phyloP scores from a whole-genome alignment of 2,888 invertebrate genomes.

The Drosophila barbarae region DNA sequence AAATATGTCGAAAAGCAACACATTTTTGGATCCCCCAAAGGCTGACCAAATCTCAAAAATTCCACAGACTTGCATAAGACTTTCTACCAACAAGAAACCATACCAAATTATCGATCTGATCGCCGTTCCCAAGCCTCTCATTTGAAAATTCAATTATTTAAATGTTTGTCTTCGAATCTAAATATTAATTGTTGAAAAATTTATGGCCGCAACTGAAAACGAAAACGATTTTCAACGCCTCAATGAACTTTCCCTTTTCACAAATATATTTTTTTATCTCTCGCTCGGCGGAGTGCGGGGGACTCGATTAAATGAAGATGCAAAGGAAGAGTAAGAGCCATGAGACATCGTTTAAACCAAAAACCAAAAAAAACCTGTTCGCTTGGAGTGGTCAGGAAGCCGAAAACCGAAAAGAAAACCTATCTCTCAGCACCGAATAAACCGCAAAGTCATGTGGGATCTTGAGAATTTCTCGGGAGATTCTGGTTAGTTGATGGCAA shows the following conservation, averaged over 20 bases:
- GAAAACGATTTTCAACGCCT: constrained; percentile 49
- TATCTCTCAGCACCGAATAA: not conserved
- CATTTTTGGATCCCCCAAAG: not conserved
- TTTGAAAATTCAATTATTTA: constrained; percentile 64
- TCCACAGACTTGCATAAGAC: constrained; percentile 45
- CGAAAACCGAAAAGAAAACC: constrained; percentile 29
- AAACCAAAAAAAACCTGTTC: constrained; percentile 62
- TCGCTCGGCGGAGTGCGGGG: constrained; percentile 13
- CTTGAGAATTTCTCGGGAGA: constrained; percentile 16
- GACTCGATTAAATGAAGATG: constrained; percentile 65
- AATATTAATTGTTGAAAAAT: constrained; percentile 63
- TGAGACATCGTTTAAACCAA: constrained; percentile 62
- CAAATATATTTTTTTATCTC: constrained; percentile 37
- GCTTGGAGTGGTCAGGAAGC: constrained; percentile 44
- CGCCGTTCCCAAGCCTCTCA: constrained; percentile 15
- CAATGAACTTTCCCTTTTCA: constrained; percentile 74
- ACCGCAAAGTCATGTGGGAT: constrained; percentile 22
- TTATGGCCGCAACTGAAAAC: constrained; percentile 41
- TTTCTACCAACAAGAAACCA: constrained; percentile 5
- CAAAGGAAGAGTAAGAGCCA: constrained; percentile 66
- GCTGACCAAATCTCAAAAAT: constrained; percentile 12
- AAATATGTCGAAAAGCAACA: constrained; percentile 19
- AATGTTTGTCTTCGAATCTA: constrained; percentile 59
- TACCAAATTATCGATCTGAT: not conserved
- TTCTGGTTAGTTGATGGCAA: constrained; percentile 18